phyloP scores from a whole-genome alignment of 1,140 invertebrate genomes.

The Semibalanus balanoides region DNA sequence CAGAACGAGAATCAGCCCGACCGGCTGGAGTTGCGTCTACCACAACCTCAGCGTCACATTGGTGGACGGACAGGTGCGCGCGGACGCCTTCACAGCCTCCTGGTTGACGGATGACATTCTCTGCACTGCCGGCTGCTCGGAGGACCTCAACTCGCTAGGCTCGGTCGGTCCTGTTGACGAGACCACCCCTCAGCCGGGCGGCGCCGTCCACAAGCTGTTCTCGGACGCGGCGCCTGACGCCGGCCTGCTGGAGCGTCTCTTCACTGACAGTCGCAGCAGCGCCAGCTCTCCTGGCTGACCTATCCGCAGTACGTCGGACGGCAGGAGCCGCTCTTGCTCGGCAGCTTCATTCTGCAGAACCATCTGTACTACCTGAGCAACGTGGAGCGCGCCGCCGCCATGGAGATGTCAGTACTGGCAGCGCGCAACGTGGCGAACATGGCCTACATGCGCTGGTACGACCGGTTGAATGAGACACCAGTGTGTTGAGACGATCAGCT shows the following conservation, averaged over 20 bases:
- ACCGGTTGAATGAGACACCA: too few relatives aligned
- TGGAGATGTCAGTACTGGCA: slow-evolving; percentile 53
- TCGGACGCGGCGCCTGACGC: neutral
- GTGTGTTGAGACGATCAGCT: too few relatives aligned
- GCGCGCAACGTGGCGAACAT: slow-evolving; percentile 50
- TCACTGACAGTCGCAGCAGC: neutral
- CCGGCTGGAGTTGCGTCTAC: neutral
- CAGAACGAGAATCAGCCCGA: neutral
- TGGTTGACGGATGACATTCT: neutral
- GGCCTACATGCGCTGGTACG: slow-evolving; percentile 26
- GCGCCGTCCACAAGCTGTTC: neutral
- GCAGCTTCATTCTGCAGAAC: neutral
- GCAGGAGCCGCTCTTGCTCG: neutral
- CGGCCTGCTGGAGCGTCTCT: neutral
- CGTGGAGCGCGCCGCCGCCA: slow-evolving; percentile 51
- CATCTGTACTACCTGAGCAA: slow-evolving; percentile 39
- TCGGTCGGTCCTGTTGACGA: neutral
- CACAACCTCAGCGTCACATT: neutral
- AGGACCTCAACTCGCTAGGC: neutral
- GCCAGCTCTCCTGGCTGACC: neutral
- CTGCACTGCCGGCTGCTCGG: neutral
- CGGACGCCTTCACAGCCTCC: neutral
- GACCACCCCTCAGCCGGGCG: too few relatives aligned
- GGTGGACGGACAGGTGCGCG: neutral
- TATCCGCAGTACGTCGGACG: neutral